Evolutionary conservation across 2,797 vertebrate genomes (phyloP).

Genomic region (Rhynchotus rufescens): DNA sequence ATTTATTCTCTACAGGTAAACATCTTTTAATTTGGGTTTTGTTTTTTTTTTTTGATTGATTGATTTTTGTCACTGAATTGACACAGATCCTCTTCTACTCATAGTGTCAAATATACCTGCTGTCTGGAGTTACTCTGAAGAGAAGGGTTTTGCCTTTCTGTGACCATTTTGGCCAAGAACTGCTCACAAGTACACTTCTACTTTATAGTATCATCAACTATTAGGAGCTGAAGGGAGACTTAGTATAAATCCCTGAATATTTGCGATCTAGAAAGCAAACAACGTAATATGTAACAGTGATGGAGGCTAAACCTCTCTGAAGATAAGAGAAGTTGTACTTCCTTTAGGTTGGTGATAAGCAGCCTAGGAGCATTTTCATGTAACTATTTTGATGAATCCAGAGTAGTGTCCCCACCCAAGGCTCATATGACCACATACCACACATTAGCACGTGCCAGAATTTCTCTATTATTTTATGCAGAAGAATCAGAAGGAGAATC

Average conservation of each 20-base stretch:
- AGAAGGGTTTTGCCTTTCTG: not conserved
- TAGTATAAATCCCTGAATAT: not conserved
- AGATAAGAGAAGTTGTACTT: not conserved
- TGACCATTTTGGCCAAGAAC: not conserved
- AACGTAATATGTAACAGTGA: not conserved
- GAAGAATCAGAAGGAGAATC: not conserved
- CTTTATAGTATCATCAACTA: not conserved
- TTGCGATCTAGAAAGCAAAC: not conserved
- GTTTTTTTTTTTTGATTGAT: no score
- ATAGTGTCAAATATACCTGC: not conserved
- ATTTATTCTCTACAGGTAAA: not conserved
- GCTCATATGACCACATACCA: not conserved
- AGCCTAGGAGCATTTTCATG: not conserved
- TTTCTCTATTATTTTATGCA: not conserved
- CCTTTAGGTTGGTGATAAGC: not conserved
- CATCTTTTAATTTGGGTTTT: not conserved
- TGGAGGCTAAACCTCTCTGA: not conserved
- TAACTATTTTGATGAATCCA: not conserved
- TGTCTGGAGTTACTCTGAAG: not conserved
- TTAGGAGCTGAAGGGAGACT: not conserved
- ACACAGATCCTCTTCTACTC: not conserved
- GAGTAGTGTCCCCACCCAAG: not conserved
- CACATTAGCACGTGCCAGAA: not conserved
- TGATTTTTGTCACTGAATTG: not conserved
- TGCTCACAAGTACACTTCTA: not conserved